Evolutionary conservation across 2,797 vertebrate species (phyloP), one percentile per base, ranked within the genome.

Genomic region (Microctenopoma stevenorrisi): DNA sequence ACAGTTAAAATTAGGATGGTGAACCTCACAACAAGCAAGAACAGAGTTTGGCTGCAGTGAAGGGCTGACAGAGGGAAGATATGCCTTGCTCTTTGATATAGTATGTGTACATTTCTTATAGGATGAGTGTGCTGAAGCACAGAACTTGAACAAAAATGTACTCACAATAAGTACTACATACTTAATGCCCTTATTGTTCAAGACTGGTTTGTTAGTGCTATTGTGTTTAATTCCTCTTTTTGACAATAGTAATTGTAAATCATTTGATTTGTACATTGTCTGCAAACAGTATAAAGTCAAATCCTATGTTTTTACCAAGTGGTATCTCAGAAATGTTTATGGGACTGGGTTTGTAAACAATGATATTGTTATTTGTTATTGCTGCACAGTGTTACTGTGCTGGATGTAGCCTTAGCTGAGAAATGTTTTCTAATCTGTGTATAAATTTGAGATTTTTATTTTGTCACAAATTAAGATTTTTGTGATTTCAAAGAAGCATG

Each of bases 201-300:
- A 76, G 40, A 64, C 64, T 33, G 30, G 69, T 64, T 57, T 58
- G 70, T 52, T 73, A n/a, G 85, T 93, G 88, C 85, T 87, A 89
- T 84, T 59, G 64, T 74, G 63, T 87, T 85, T 72, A 86, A 75
- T 78, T 18, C 38, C 53, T 57, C 37, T 57, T 74, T 55, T 55
- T 72, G 35, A 83, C 14, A 15, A 25, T 43, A 35, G 18, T 64
- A 28, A 53, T 68, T 49, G n/a, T 58, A 40, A 75, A 51, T 65
- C 13, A 72, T 77, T 83, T 71, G 37, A 67, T 49, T 54, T 60
- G 25, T 75, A 13, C 54, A n/a, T 72, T 65, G 71, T 70, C 76
- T 69, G 38, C 51, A 55, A 67, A 52, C 65, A 11, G 53, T 62
- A 33, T 65, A 22, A 66, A 74, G 49, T 75, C 13, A 28, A 33